Evolutionary conservation across 2,888 invertebrate genomes (phyloP).

Genomic region (Lasioglossum marginatum): DNA sequence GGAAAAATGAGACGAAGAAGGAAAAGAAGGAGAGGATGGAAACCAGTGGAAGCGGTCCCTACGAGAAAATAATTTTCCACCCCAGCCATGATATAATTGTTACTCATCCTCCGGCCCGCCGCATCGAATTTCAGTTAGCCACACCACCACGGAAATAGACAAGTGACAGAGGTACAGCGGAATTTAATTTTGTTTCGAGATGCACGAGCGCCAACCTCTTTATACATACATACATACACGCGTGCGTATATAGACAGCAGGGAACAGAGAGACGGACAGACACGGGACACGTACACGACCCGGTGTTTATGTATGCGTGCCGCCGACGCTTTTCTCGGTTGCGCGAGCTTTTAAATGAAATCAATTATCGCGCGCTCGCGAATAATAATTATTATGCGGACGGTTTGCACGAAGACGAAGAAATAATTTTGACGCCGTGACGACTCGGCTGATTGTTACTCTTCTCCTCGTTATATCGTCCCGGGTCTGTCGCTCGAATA

Average conservation of each 20-base stretch:
- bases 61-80: conserved; percentile 50
- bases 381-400: conserved; percentile 57
- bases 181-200: conserved; percentile 60
- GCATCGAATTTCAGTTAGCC: conserved; percentile 54
- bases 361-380: conserved; percentile 56
- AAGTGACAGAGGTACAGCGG: conserved; percentile 60
- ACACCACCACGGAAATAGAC: conserved; percentile 46
- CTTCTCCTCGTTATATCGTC: conserved; percentile 34
- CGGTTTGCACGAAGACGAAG: conserved; percentile 19
- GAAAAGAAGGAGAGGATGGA: not conserved
- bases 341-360: conserved; percentile 53
- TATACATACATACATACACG: not conserved
- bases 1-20: not conserved
- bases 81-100: conserved; percentile 49
- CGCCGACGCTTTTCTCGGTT: conserved; percentile 1
- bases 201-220: conserved; percentile 17
- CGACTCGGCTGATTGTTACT: conserved; percentile 17
- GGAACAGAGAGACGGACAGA: not conserved
- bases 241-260: not conserved
- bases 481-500: conserved; percentile 2
- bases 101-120: conserved; percentile 40
- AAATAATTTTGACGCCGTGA: conserved; percentile 41
- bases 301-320: not conserved
- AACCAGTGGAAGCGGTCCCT: conserved; percentile 9
- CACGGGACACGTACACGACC: not conserved